Conservation (phyloP, 1,140 invertebrate genomes). For the Zaprionus ornatus region DNA sequence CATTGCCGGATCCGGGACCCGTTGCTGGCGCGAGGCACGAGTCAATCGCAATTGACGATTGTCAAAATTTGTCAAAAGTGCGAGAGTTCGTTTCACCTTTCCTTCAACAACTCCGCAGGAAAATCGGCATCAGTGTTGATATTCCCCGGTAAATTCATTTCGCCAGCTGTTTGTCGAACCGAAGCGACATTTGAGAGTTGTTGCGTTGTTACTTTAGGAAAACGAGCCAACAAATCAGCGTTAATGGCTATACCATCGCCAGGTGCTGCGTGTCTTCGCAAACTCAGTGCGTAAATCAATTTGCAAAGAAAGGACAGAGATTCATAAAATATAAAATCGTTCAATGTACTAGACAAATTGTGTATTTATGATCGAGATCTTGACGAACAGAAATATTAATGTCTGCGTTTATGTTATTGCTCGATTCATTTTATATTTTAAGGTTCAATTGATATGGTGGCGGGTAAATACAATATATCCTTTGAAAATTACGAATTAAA, state of each 20-base stretch:
- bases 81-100: conserved; percentile 25
- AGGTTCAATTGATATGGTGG: not conserved
- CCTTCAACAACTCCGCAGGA: conserved; percentile 8
- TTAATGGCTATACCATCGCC: conserved; percentile 70
- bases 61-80: conserved; percentile 75
- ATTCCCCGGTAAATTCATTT: conserved; percentile 35
- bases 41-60: conserved; percentile 70
- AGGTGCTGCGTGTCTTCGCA: conserved; percentile 37
- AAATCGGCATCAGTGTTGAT: conserved; percentile 54
- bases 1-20: not conserved
- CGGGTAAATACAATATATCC: too few relatives aligned
- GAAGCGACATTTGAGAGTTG: conserved; percentile 40
- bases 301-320: conserved; percentile 26
- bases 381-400: not conserved
- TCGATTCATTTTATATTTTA: not conserved
- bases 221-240: conserved; percentile 70
- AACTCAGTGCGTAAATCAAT: conserved; percentile 57
- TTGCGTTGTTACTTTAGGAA: conserved; percentile 17
- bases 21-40: not conserved
- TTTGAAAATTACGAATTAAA: too few relatives aligned
- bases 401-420: not conserved
- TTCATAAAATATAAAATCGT: conserved; percentile 2
- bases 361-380: not conserved
- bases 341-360: not conserved
- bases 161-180: conserved; percentile 22